These are phyloP conservation scores for Diarsia rubi DNA, from an alignment of 2,888 invertebrate species.

Conservation along the genomic window DNA sequence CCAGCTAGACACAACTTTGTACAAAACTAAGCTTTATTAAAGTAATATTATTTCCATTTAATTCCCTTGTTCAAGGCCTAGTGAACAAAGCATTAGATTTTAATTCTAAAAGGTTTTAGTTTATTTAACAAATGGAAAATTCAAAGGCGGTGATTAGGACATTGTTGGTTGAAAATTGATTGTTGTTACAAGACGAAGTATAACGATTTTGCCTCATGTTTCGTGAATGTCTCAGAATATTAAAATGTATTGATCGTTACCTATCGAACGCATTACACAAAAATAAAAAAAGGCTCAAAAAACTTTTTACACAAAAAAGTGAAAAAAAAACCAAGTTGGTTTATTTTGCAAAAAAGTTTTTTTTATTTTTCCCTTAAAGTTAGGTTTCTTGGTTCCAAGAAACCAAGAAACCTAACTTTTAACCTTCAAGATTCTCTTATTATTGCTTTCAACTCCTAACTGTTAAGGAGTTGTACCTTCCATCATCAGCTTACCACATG, in stretches of 20 bases:
- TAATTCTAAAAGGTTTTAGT: conserved; percentile 17
- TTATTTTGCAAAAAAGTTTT: no score
- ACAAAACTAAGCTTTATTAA: conserved; percentile 2
- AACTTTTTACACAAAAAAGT: no score
- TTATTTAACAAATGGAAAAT: conserved; percentile 25
- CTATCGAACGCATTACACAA: not conserved
- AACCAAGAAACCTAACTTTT: no score
- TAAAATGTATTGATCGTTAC: conserved; percentile 25
- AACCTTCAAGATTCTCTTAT: no score
- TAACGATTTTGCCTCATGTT: conserved; percentile 30
- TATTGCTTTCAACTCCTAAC: no score
- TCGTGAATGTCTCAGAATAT: conserved; percentile 10
- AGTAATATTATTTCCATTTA: conserved; percentile 9
- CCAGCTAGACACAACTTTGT: not conserved
- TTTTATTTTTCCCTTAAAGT: no score
- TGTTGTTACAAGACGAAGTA: conserved; percentile 10
- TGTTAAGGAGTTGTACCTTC: no score
- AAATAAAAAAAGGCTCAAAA: conserved; percentile 18
- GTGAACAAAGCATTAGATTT: conserved; percentile 8
- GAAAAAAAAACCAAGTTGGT: no score
- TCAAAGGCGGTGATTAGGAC: conserved; percentile 3
- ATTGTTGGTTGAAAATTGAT: conserved; percentile 16
- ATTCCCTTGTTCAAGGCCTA: conserved; percentile 15
- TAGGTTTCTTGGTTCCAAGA: no score
- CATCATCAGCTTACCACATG: no score